A percentile compares a stretch with the other conserved stretches of the same genome.
These are phyloP conservation scores for Tokudaia tokunoshimensis DNA, from an alignment of 2,797 vertebrate genomes.

Conservation along the genomic window DNA sequence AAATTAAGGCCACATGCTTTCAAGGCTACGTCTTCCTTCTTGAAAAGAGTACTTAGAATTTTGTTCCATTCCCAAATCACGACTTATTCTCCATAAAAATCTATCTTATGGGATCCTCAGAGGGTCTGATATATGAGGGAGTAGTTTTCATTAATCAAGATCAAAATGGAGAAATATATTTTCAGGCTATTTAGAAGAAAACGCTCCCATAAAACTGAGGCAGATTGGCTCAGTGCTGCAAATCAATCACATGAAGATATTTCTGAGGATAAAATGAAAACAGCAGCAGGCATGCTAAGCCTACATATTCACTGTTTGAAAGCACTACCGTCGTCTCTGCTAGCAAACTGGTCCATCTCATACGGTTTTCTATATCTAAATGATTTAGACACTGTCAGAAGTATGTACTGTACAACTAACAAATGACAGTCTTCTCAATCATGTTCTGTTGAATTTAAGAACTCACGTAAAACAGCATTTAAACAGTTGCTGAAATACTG, in stretches of 20 bases:
- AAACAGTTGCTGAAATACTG: slow-evolving; percentile 6
- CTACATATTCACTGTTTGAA: not conserved
- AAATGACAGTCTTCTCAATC: not conserved
- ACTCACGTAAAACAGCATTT: not conserved
- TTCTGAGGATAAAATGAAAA: slow-evolving; percentile 56
- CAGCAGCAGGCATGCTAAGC: not conserved
- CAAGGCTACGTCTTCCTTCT: not conserved
- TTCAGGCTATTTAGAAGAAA: slow-evolving; percentile 25
- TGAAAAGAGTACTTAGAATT: slow-evolving; percentile 16
- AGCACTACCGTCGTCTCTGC: not conserved
- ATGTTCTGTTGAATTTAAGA: not conserved
- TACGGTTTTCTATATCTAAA: not conserved
- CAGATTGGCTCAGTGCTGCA: slow-evolving; percentile 25
- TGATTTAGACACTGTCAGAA: not conserved
- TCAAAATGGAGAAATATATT: slow-evolving; percentile 53
- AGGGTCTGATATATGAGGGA: not conserved
- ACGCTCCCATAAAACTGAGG: not conserved
- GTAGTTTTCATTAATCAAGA: slow-evolving; percentile 27
- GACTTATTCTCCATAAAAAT: slow-evolving; percentile 37
- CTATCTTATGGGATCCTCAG: not conserved
- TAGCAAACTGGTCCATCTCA: not conserved
- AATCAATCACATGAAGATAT: slow-evolving; percentile 30
- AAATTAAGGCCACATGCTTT: not conserved
- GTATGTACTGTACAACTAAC: not conserved
- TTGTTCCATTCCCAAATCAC: not conserved